Conservation (phyloP, 1,140 invertebrate genomes). For the Alviniconcha marisindica region DNA sequence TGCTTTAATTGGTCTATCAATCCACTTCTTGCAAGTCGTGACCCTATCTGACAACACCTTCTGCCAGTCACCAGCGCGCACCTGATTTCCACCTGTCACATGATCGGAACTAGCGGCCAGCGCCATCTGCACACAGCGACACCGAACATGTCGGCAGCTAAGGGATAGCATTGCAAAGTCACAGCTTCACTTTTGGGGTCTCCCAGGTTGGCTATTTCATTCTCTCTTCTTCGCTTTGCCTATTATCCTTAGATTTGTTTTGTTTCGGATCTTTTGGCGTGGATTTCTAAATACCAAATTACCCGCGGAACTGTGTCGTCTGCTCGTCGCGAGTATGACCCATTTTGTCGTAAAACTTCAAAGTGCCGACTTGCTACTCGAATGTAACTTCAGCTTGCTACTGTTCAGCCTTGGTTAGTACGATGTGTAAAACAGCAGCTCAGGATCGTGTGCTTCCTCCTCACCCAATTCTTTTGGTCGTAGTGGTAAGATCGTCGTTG, state of each 20-base stretch:
- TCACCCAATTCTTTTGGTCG: too few relatives aligned
- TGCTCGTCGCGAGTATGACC: conserved; percentile 16
- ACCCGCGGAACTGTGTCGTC: neutral
- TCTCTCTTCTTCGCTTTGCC: neutral
- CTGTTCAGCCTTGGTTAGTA: neutral
- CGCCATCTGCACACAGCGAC: conserved; percentile 13
- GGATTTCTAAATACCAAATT: neutral
- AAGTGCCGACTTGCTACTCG: neutral
- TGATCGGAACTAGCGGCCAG: conserved; percentile 25
- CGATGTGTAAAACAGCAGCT: neutral
- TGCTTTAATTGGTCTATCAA: too few relatives aligned
- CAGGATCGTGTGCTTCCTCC: neutral
- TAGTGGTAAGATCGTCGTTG: too few relatives aligned
- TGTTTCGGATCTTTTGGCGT: neutral
- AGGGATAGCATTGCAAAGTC: neutral
- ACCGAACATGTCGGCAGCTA: conserved; percentile 2
- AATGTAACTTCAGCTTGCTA: neutral
- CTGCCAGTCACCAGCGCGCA: neutral
- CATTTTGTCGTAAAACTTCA: conserved; percentile 23
- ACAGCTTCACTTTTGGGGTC: conserved; percentile 17
- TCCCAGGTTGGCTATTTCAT: neutral
- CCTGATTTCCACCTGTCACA: conserved; percentile 36
- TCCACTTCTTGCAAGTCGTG: too few relatives aligned
- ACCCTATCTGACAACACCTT: too few relatives aligned
- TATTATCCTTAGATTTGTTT: neutral